Evolutionary conservation across 1,140 invertebrate genomes (phyloP).

Genomic region (Sweltsa coloradensis): DNA sequence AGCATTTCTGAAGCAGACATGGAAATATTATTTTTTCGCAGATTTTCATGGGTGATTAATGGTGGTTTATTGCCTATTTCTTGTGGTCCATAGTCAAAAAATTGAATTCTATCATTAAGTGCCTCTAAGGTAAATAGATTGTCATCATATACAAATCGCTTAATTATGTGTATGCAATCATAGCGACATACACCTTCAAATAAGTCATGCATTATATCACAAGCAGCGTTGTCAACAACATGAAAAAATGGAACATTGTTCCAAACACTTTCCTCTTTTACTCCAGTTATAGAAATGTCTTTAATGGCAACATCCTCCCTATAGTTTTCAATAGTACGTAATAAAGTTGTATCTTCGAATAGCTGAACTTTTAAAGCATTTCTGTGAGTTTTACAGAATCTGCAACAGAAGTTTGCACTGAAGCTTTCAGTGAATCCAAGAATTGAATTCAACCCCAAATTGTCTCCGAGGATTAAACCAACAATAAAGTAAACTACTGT

Average conservation of each 20-base stretch:
- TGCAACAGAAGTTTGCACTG: too few relatives aligned
- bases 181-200: constrained; percentile 18
- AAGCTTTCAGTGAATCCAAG: too few relatives aligned
- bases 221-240: constrained; percentile 15
- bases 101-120: constrained; percentile 16
- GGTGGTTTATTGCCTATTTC: constrained; percentile 13
- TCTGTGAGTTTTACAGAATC: too few relatives aligned
- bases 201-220: constrained; percentile 19
- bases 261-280: neutral
- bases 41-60: constrained; percentile 6
- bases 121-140: constrained; percentile 12
- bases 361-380: too few relatives aligned
- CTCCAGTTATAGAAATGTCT: neutral
- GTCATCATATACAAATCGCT: constrained; percentile 10
- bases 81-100: constrained; percentile 13
- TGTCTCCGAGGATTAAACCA: too few relatives aligned
- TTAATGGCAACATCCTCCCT: neutral
- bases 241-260: constrained; percentile 11
- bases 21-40: constrained; percentile 13
- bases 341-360: neutral
- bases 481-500: neutral
- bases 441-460: too few relatives aligned
- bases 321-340: neutral
- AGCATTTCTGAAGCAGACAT: constrained; percentile 20
- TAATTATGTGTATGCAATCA: constrained; percentile 16